A percentile compares a stretch with the other conserved stretches of the same genome.
Conservation (phyloP, 1,140 invertebrate genomes). For the Meloidogyne floridensis region DNA sequence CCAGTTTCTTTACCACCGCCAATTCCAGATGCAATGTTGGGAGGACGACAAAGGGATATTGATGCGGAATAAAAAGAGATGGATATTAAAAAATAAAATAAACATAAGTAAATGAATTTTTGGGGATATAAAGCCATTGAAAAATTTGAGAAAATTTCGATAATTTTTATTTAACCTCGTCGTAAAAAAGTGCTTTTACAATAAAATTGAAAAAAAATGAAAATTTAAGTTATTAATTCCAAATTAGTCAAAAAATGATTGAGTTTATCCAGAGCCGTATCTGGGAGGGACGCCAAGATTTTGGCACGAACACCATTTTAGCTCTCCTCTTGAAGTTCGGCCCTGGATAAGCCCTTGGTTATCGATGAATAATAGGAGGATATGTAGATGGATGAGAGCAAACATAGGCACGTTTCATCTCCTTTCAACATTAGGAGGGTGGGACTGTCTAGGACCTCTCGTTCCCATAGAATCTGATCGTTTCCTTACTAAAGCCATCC, state of each 20-base stretch:
- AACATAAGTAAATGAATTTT: neutral
- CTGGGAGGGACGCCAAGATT: too few relatives aligned
- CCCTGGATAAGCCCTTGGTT: too few relatives aligned
- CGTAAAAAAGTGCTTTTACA: too few relatives aligned
- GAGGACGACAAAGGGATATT: slow-evolving; percentile 22
- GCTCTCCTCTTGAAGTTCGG: too few relatives aligned
- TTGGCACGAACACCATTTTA: too few relatives aligned
- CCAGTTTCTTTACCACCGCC: slow-evolving; percentile 40
- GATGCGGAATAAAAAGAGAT: slow-evolving; percentile 5
- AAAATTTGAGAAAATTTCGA: neutral
- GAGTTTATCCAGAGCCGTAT: too few relatives aligned
- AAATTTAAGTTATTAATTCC: too few relatives aligned
- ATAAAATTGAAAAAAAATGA: too few relatives aligned
- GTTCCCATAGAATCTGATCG: neutral
- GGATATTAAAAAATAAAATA: neutral
- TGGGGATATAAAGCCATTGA: neutral
- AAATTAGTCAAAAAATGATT: too few relatives aligned
- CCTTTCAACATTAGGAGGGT: neutral
- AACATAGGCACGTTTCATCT: neutral
- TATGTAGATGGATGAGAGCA: neutral
- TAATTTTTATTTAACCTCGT: neutral
- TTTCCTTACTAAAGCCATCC: neutral
- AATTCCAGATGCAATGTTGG: slow-evolving; percentile 41
- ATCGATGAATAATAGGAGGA: too few relatives aligned
- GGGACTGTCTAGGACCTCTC: neutral